Evolutionary conservation across 2,888 invertebrate species (phyloP), one percentile per base, ranked within the genome.

Genomic region (Nebria salina): DNA sequence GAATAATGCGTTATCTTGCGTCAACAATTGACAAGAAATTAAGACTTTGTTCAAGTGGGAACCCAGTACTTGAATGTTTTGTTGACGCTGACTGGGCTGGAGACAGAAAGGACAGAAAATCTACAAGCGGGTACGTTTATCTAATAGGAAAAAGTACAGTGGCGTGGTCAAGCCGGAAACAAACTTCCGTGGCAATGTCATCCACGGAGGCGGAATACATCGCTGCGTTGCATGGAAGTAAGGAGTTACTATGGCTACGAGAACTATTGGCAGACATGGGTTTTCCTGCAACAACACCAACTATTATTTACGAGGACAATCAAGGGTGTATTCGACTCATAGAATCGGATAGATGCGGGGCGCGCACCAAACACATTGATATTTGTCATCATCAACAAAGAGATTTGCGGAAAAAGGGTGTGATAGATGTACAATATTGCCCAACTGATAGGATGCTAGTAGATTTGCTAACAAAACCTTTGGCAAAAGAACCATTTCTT

Each of bases 51-150:
- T 20, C 34, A 41, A 73, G n/a, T 7, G 15, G 15, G 5, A 41
- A 73, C 11, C 41, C 43, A 73, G 15, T 73, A 42, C 9, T 83
- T 6, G 26, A 81, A 54, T 84, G 84, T 54, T 87, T 84, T 81
- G 84, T 84, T 86, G 87, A 87, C 83, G 86, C 86, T 26, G 84
- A 85, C 83, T 87, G 85, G 86, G 86, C 86, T 11, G 85, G 86
- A 66, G 83, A 86, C 74, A 82, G 82, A 76, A 85, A 84, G 65
- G 6, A 87, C 42, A 9, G n/a, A n/a, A 43, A 43, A 9, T 43
- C 43, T 43, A 9, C 43, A 6, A 43, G 9, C 43, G 6, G 43
- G 43, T 43, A 43, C 9, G 9, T 43, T 43, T 43, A 1, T 9
- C 43, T 43, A 9, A 6, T 86, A 85, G 42, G 64, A 76, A 20